These are phyloP conservation scores for Apocrypta bakeri DNA, from an alignment of 1,140 invertebrate species.

Conservation along the genomic window DNA sequence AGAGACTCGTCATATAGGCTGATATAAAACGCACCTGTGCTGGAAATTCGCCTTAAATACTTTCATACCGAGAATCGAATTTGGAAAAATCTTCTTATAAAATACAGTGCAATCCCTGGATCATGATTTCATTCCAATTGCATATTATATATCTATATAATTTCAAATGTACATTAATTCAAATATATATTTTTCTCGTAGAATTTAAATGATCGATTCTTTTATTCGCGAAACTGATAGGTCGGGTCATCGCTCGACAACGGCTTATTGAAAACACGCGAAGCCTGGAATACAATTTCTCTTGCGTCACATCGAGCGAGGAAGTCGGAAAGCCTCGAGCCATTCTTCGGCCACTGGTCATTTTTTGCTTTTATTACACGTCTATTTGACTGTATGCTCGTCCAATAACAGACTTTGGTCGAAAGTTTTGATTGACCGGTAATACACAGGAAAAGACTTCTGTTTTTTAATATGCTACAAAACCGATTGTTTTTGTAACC, in stretches of 20 bases:
- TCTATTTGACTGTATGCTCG: background rate
- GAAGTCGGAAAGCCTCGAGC: background rate
- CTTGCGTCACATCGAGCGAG: background rate
- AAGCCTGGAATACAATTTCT: background rate
- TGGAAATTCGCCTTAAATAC: background rate
- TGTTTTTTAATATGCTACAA: background rate
- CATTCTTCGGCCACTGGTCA: background rate
- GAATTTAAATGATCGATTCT: background rate
- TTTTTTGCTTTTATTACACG: background rate
- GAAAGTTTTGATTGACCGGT: background rate
- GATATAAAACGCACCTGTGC: slow-evolving; percentile 32
- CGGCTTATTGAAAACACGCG: background rate
- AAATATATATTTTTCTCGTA: too few relatives aligned
- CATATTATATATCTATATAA: too few relatives aligned
- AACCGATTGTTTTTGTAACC: background rate
- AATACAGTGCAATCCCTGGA: too few relatives aligned
- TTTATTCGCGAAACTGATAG: background rate
- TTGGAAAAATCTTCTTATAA: background rate
- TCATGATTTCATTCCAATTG: too few relatives aligned
- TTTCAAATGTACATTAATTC: too few relatives aligned
- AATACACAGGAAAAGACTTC: background rate
- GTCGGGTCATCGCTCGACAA: background rate
- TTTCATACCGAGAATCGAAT: background rate
- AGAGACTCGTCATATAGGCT: background rate
- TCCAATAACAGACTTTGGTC: background rate